Evolutionary conservation across 2,888 invertebrate genomes (phyloP).

Genomic region (Agrochola circellaris): DNA sequence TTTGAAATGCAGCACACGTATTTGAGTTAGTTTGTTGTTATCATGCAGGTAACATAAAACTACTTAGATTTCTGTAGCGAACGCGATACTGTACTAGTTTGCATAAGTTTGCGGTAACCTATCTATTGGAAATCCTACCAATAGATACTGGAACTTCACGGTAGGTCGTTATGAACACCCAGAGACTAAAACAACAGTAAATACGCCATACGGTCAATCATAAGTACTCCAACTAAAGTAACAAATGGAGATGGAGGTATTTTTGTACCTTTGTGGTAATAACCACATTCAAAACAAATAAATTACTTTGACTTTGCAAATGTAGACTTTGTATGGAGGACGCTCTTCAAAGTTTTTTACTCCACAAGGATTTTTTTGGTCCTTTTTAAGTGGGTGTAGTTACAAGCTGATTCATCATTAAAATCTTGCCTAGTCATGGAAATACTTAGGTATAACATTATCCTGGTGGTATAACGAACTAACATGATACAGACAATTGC

Average conservation of each 20-base stretch:
- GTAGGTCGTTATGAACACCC: not conserved
- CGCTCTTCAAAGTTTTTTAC: not conserved
- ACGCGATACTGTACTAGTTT: not conserved
- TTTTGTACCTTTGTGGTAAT: too few species aligned
- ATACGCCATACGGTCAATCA: not conserved
- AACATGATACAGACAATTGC: too few species aligned
- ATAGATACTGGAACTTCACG: not conserved
- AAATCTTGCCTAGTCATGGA: constrained; percentile 14
- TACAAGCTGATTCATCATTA: not conserved
- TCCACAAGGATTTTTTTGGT: not conserved
- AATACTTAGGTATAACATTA: not conserved
- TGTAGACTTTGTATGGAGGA: not conserved
- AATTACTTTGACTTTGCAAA: not conserved
- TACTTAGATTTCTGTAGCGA: constrained; percentile 6
- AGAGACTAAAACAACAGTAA: not conserved
- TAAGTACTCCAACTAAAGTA: not conserved
- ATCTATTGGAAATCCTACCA: too few species aligned
- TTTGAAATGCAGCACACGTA: constrained; percentile 2
- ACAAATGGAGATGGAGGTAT: not conserved
- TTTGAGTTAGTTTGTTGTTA: constrained; percentile 13
- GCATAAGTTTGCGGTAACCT: constrained; percentile 1
- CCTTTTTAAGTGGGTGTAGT: not conserved
- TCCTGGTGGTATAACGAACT: not conserved
- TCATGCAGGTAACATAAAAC: not conserved
- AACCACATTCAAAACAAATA: too few species aligned